phyloP scores from a whole-genome alignment of 2,888 invertebrate species.

The Abscondita cerata region DNA sequence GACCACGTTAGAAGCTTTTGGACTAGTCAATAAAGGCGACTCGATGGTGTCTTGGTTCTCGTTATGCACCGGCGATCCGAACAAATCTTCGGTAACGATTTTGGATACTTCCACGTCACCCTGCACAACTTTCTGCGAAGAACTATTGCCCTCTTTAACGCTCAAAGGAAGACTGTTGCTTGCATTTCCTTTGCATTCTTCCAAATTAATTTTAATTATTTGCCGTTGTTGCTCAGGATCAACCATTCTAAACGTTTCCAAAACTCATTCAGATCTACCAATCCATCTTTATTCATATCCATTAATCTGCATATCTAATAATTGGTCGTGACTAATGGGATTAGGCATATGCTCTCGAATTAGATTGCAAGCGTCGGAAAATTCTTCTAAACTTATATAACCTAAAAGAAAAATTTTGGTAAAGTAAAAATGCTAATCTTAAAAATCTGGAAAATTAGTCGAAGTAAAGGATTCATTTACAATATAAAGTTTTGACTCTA shows the following conservation, averaged over 20 bases:
- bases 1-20: conserved; percentile 24
- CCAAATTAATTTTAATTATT: too few relatives aligned
- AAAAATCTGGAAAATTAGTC: too few relatives aligned
- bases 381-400: conserved; percentile 88
- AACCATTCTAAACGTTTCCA: conserved; percentile 91
- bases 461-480: too few relatives aligned
- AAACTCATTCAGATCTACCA: conserved; percentile 94
- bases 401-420: conserved; percentile 65
- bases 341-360: conserved; percentile 84
- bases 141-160: conserved; percentile 1
- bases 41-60: conserved; percentile 14
- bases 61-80: conserved; percentile 28
- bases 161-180: conserved; percentile 20
- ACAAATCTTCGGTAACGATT: conserved; percentile 5
- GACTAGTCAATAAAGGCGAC: conserved; percentile 25
- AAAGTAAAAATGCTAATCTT: too few relatives aligned
- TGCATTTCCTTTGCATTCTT: background rate
- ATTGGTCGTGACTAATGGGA: conserved; percentile 78
- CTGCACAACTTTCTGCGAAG: background rate
- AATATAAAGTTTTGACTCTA: too few relatives aligned
- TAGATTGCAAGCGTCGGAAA: conserved; percentile 88
- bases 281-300: conserved; percentile 93
- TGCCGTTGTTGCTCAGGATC: conserved; percentile 61
- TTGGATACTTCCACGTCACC: background rate
- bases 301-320: conserved; percentile 84